Evolutionary conservation across 2,113 vertebrate species (phyloP).

Genomic region (Microtus ochrogaster): DNA sequence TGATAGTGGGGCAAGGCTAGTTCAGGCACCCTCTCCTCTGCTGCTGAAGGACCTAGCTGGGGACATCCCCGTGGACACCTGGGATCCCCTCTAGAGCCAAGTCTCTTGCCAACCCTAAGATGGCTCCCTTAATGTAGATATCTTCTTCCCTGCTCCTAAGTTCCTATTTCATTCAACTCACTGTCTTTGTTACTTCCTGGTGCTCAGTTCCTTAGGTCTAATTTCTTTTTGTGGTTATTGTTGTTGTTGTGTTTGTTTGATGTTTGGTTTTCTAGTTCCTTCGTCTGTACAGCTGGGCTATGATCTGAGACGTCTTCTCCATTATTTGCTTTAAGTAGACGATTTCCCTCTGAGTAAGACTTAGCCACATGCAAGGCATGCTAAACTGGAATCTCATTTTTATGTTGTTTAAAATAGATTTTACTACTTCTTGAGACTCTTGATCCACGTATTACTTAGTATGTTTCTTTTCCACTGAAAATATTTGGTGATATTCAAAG

Average conservation of each 20-base stretch:
- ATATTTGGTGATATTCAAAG: neutral
- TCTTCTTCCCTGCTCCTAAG: no score
- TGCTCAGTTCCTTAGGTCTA: neutral
- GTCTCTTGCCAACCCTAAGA: no score
- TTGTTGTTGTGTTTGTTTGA: neutral
- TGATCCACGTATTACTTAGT: neutral
- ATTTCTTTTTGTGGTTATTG: neutral
- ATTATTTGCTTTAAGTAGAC: neutral
- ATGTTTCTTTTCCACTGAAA: neutral
- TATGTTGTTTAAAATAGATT: neutral
- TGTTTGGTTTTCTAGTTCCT: neutral
- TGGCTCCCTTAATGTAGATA: no score
- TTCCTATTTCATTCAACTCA: neutral
- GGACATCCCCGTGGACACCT: no score
- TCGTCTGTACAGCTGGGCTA: neutral
- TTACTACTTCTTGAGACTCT: conserved; percentile 1
- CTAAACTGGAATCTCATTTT: neutral
- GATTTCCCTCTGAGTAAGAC: neutral
- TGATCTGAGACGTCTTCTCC: neutral
- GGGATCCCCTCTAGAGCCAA: no score
- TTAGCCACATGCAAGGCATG: no score
- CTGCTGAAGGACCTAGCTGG: no score
- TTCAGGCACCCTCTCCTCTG: no score
- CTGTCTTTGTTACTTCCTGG: neutral
- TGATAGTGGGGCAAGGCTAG: no score